These are phyloP conservation scores for Apocrypta bakeri DNA, from an alignment of 1,140 invertebrate species.

Conservation along the genomic window DNA sequence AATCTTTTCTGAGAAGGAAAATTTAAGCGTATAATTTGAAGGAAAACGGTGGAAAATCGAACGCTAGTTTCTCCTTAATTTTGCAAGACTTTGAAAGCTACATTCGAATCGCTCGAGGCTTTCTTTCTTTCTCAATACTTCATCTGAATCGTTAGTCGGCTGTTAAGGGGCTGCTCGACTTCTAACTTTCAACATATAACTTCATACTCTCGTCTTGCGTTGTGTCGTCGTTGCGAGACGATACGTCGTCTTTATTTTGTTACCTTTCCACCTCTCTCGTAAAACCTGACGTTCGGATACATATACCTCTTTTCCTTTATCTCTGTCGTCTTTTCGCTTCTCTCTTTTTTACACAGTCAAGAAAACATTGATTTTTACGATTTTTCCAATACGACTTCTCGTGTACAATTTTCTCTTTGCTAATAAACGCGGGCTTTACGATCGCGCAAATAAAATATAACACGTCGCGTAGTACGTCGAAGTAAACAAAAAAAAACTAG, in stretches of 20 bases:
- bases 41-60: too few species aligned
- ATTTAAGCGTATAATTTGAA: not conserved
- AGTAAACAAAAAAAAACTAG: too few species aligned
- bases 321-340: not conserved
- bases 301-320: constrained; percentile 2
- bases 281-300: constrained; percentile 8
- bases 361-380: constrained; percentile 33
- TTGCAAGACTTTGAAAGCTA: not conserved
- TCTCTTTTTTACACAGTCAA: not conserved
- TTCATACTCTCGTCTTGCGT: not conserved
- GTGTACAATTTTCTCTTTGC: not conserved
- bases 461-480: not conserved
- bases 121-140: too few species aligned
- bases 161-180: constrained; percentile 37
- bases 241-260: constrained; percentile 19
- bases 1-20: too few species aligned
- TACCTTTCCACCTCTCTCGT: constrained; percentile 7
- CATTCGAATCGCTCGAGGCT: constrained; percentile 5
- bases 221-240: constrained; percentile 16
- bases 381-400: not conserved
- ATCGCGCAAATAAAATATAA: too few species aligned
- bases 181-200: constrained; percentile 22
- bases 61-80: constrained; percentile 8
- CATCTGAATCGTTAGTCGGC: constrained; percentile 37
- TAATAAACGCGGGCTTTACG: not conserved